These are phyloP conservation scores for Zaprionus vittiger DNA, from an alignment of 1,140 invertebrate genomes.

Conservation along the genomic window DNA sequence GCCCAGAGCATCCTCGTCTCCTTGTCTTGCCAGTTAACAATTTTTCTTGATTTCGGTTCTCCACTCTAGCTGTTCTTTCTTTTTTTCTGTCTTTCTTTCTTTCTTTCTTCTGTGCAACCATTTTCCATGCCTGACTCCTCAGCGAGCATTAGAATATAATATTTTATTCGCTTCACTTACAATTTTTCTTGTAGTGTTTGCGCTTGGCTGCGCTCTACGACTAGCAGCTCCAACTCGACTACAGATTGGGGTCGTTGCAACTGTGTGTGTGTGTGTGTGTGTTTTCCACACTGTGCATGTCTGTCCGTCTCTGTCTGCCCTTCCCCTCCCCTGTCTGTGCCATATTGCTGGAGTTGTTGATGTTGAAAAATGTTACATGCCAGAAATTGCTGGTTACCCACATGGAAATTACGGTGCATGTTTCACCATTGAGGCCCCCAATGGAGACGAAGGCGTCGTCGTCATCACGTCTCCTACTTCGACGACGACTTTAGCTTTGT, in stretches of 20 bases:
- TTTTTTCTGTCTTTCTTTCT: conserved; percentile 14
- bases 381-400: conserved; percentile 83
- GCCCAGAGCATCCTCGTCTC: conserved; percentile 4
- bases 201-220: conserved; percentile 53
- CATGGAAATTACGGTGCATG: conserved; percentile 82
- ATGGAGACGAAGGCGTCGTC: background rate
- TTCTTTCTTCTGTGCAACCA: conserved; percentile 44
- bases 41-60: conserved; percentile 72
- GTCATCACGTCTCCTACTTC: conserved; percentile 18
- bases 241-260: background rate
- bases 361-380: conserved; percentile 83
- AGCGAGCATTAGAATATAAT: conserved; percentile 80
- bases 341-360: conserved; percentile 83
- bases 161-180: conserved; percentile 82
- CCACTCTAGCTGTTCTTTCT: conserved; percentile 33
- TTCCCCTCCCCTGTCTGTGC: conserved; percentile 41
- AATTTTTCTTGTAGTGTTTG: conserved; percentile 82
- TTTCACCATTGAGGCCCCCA: conserved; percentile 58
- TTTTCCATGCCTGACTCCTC: conserved; percentile 10
- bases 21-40: conserved; percentile 47
- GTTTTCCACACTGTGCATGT: background rate
- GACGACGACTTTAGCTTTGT: background rate
- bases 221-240: background rate
- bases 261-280: conserved; percentile 34
- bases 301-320: background rate